A percentile compares a stretch with the other conserved stretches of the same genome.
Evolutionary conservation across 2,888 invertebrate species (phyloP).

Genomic region (Drosophila eohydei): DNA sequence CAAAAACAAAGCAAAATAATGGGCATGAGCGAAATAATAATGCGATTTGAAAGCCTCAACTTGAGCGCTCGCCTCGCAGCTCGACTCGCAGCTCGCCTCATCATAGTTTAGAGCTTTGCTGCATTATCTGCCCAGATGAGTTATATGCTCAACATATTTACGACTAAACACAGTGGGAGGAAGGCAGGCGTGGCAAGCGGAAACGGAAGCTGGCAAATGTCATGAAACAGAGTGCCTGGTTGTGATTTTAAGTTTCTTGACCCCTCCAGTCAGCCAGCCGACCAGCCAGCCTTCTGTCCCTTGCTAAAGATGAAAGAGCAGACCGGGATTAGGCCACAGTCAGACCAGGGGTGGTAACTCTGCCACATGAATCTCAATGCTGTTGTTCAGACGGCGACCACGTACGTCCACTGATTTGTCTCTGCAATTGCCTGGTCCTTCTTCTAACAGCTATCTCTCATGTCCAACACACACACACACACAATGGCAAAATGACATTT

Average conservation of each 20-base stretch:
- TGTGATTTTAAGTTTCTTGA: conserved; percentile 73
- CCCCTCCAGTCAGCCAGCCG: conserved; percentile 15
- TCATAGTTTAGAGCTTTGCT: conserved; percentile 54
- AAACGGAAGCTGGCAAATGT: conserved; percentile 65
- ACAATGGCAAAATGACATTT: conserved; percentile 78
- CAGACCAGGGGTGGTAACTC: conserved; percentile 27
- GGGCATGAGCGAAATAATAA: conserved; percentile 65
- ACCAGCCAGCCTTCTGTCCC: neutral
- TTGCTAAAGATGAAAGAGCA: conserved; percentile 56
- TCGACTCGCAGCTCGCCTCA: neutral
- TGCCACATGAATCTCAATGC: conserved; percentile 78
- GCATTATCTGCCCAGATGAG: conserved; percentile 68
- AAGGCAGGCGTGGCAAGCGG: conserved; percentile 11
- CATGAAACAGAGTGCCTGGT: conserved; percentile 64
- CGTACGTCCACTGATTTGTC: conserved; percentile 69
- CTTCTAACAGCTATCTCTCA: conserved; percentile 23
- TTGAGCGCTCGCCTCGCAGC: conserved; percentile 1
- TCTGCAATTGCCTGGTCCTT: conserved; percentile 26
- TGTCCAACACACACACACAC: conserved; percentile 44
- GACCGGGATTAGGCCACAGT: conserved; percentile 59
- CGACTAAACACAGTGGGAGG: conserved; percentile 42
- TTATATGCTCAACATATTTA: conserved; percentile 73
- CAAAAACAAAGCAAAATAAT: neutral
- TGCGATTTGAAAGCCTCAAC: conserved; percentile 51
- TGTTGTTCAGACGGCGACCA: conserved; percentile 52